These are phyloP conservation scores for Gastrophryne carolinensis DNA, from an alignment of 2,797 vertebrate genomes.

Conservation along the genomic window DNA sequence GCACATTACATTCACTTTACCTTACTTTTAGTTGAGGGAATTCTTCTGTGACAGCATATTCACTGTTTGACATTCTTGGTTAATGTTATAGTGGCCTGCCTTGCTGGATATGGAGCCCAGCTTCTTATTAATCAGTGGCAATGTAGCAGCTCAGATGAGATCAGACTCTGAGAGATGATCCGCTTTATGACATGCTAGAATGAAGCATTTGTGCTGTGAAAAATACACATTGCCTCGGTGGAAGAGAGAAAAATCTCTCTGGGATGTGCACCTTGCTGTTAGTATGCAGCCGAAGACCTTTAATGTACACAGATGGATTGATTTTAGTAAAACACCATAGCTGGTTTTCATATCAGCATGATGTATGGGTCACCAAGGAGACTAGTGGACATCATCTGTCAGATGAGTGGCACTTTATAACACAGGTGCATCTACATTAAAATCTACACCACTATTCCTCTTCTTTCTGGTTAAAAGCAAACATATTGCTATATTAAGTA, in stretches of 20 bases:
- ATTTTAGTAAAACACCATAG: constrained; percentile 30
- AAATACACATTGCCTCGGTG: constrained; percentile 65
- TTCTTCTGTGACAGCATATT: too few species aligned
- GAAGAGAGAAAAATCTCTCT: constrained; percentile 63
- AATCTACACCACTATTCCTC: too few species aligned
- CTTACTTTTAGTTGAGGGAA: too few species aligned
- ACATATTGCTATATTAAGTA: too few species aligned
- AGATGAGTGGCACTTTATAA: constrained; percentile 13
- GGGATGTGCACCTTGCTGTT: constrained; percentile 53
- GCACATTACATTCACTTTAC: too few species aligned
- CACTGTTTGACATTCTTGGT: constrained; percentile 13
- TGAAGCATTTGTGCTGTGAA: constrained; percentile 65
- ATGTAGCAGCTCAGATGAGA: constrained; percentile 17
- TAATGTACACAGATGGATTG: constrained; percentile 23
- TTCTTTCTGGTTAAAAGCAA: too few species aligned
- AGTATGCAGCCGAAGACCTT: constrained; percentile 22
- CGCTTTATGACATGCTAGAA: constrained; percentile 71
- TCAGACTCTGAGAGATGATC: constrained; percentile 66
- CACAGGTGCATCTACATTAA: too few species aligned
- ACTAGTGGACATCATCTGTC: constrained; percentile 19
- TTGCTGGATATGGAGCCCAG: constrained; percentile 3
- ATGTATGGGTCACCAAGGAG: constrained; percentile 27
- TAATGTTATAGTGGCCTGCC: background rate
- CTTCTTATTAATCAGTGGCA: constrained; percentile 69
- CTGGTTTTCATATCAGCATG: constrained; percentile 30